A percentile compares a stretch with the other conserved stretches of the same genome.
Evolutionary conservation across 2,888 invertebrate species (phyloP).

Genomic region (Chymomyza procnemis): DNA sequence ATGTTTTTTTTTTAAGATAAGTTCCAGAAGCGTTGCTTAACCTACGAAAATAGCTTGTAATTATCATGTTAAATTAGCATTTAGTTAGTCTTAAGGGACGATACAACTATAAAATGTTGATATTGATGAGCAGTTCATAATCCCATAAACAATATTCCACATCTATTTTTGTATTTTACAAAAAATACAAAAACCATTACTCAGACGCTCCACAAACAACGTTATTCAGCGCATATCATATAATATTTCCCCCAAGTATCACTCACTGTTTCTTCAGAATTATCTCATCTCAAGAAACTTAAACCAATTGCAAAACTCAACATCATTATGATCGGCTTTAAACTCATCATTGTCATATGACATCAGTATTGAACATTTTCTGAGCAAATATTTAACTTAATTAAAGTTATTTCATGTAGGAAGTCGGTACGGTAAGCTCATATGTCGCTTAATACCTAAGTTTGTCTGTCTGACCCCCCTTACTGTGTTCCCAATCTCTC

Average conservation of each 20-base stretch:
- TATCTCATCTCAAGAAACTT: neutral
- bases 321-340: neutral
- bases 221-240: too few relatives aligned
- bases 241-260: too few relatives aligned
- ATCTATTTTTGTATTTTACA: too few relatives aligned
- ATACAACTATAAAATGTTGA: too few relatives aligned
- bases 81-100: neutral
- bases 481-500: too few relatives aligned
- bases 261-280: neutral
- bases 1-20: neutral
- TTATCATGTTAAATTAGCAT: neutral
- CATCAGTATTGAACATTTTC: slow-evolving; percentile 6
- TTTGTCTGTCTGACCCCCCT: neutral
- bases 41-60: neutral
- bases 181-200: too few relatives aligned
- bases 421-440: slow-evolving; percentile 22
- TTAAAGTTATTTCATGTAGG: slow-evolving; percentile 15
- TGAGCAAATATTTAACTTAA: slow-evolving; percentile 26
- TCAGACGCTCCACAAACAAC: too few relatives aligned
- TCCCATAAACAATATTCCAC: too few relatives aligned
- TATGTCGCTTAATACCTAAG: slow-evolving; percentile 4
- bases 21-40: neutral
- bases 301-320: neutral
- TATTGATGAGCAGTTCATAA: too few relatives aligned
- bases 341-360: neutral